These are phyloP conservation scores for Eremophila alpestris DNA, from an alignment of 2,797 vertebrate species.

Conservation along the genomic window DNA sequence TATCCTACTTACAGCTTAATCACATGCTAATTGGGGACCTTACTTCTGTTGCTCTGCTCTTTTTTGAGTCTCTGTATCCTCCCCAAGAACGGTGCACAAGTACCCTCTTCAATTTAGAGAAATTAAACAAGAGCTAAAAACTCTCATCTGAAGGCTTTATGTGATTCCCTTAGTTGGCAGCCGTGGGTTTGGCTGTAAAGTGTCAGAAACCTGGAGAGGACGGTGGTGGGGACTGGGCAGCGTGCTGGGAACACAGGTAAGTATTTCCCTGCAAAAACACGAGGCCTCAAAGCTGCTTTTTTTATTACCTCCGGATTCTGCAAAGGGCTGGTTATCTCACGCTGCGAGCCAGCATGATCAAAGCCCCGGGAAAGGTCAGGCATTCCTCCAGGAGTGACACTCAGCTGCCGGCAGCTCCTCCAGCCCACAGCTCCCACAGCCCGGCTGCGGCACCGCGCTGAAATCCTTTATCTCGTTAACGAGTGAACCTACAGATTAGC, in stretches of 20 bases:
- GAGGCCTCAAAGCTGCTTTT: slow-evolving; percentile 65
- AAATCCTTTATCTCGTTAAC: slow-evolving; percentile 42
- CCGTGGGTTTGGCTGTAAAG: neutral
- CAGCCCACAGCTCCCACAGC: slow-evolving; percentile 34
- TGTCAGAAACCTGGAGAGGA: neutral
- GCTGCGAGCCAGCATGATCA: slow-evolving; percentile 87
- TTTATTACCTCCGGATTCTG: slow-evolving; percentile 71
- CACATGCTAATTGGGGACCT: neutral
- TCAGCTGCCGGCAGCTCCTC: slow-evolving; percentile 73
- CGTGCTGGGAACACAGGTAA: slow-evolving; percentile 41
- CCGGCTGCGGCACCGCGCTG: neutral
- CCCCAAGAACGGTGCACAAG: neutral
- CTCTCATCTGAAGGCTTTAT: neutral
- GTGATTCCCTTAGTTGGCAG: neutral
- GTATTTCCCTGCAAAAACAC: slow-evolving; percentile 49
- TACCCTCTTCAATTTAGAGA: neutral
- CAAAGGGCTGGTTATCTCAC: slow-evolving; percentile 82
- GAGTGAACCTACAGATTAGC: slow-evolving; percentile 41
- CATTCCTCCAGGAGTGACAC: slow-evolving; percentile 85
- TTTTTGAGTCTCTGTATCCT: neutral
- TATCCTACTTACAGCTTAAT: slow-evolving; percentile 35
- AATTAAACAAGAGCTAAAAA: neutral
- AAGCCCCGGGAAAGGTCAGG: slow-evolving; percentile 90
- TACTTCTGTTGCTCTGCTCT: neutral
- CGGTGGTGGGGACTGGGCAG: neutral